A percentile compares a stretch with the other conserved stretches of the same genome.
These are phyloP conservation scores for Cephalopterus ornatus DNA, from an alignment of 2,113 vertebrate species.

Conservation along the genomic window DNA sequence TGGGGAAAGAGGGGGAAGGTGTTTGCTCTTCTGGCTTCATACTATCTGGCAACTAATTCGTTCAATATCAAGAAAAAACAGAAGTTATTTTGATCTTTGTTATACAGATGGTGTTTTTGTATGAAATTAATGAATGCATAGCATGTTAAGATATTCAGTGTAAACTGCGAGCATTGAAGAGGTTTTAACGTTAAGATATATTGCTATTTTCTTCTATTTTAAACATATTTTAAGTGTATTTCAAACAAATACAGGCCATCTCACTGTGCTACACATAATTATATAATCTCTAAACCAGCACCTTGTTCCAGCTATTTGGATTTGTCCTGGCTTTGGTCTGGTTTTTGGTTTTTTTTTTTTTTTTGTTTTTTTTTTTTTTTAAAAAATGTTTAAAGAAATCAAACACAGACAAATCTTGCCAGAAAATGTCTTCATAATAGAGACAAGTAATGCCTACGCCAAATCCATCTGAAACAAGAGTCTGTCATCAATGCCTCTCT, in stretches of 20 bases:
- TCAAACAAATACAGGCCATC: neutral
- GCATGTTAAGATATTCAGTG: conserved; percentile 9
- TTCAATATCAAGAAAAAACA: neutral
- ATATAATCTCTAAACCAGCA: neutral
- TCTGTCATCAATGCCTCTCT: neutral
- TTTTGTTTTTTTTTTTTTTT: no score
- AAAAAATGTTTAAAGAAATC: neutral
- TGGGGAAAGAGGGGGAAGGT: neutral
- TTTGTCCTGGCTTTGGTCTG: neutral
- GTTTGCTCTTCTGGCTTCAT: neutral
- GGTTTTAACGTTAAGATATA: neutral
- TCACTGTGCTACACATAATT: neutral
- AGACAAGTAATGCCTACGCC: neutral
- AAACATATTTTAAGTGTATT: neutral
- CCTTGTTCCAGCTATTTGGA: neutral
- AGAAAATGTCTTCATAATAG: neutral
- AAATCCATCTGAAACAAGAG: neutral
- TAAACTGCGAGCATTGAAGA: neutral
- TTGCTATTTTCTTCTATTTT: conserved; percentile 8
- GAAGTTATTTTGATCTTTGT: neutral
- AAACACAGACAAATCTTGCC: neutral
- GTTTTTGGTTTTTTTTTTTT: no score
- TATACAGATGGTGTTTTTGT: conserved; percentile 23
- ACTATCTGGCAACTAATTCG: neutral
- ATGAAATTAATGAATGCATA: conserved; percentile 10